A percentile compares a stretch with the other conserved stretches of the same genome.
Evolutionary conservation across 2,113 vertebrate genomes (phyloP).

Genomic region (Cyanoliseus patagonus): DNA sequence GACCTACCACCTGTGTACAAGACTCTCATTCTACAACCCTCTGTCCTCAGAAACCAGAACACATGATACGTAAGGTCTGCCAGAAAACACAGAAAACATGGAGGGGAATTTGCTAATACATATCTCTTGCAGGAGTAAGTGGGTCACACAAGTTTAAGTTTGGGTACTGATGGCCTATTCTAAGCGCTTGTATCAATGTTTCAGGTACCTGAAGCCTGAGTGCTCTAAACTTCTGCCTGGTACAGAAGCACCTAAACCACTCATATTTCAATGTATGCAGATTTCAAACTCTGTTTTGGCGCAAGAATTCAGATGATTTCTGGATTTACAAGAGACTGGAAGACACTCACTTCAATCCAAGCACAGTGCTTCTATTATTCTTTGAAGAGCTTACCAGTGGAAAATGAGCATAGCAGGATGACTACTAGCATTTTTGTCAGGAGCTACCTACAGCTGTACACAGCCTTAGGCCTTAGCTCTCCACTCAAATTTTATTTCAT

Average conservation of each 20-base stretch:
- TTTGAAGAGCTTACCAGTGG: neutral
- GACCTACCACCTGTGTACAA: neutral
- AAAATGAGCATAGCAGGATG: neutral
- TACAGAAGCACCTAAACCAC: neutral
- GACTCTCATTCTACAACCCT: neutral
- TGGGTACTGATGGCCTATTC: neutral
- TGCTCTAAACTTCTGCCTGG: rapidly evolving
- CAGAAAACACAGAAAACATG: neutral
- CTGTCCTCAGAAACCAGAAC: neutral
- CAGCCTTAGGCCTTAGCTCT: neutral
- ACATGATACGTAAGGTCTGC: rapidly evolving
- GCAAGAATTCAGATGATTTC: neutral
- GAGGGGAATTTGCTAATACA: neutral
- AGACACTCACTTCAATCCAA: neutral
- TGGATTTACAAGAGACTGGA: neutral
- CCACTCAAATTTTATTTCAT: neutral
- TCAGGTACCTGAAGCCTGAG: neutral
- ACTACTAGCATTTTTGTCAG: neutral
- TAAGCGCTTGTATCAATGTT: rapidly evolving
- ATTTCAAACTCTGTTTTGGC: neutral
- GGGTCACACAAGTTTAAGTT: neutral
- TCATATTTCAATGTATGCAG: neutral
- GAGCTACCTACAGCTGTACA: neutral
- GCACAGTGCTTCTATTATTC: neutral
- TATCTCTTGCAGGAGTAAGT: neutral